Evolutionary conservation across 2,888 invertebrate species (phyloP).

Genomic region (Digitonthophagus gazella): DNA sequence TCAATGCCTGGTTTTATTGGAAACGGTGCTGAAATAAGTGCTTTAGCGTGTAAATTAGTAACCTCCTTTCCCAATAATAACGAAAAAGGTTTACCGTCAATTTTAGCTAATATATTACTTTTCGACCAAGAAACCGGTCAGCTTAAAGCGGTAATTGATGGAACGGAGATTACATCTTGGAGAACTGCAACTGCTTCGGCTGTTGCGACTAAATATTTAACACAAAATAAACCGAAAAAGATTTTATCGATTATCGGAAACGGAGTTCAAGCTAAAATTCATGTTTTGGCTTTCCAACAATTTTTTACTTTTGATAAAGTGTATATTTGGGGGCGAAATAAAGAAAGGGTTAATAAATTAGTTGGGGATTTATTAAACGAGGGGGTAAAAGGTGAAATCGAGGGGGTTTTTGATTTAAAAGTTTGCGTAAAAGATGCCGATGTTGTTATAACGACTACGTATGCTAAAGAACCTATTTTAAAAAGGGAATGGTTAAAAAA

Average conservation of each 20-base stretch:
- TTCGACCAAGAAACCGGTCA: conserved; percentile 51
- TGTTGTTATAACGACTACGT: conserved; percentile 62
- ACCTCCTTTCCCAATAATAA: conserved; percentile 49
- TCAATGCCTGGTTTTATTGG: conserved; percentile 53
- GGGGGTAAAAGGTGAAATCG: conserved; percentile 34
- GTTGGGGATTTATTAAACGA: conserved; percentile 43
- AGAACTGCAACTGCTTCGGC: conserved; percentile 60
- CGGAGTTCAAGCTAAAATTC: conserved; percentile 55
- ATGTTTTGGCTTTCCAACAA: conserved; percentile 54
- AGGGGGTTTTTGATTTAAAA: conserved; percentile 38
- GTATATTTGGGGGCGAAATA: conserved; percentile 58
- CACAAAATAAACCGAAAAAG: conserved; percentile 35
- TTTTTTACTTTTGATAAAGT: conserved; percentile 52
- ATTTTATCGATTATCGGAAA: conserved; percentile 55
- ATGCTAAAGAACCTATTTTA: conserved; percentile 54
- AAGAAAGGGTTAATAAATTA: conserved; percentile 44
- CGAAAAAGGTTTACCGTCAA: conserved; percentile 42
- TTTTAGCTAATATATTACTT: conserved; percentile 52
- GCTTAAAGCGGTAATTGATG: conserved; percentile 53
- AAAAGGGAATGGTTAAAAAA: conserved; percentile 54
- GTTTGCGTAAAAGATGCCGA: conserved; percentile 59
- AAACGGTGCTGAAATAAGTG: conserved; percentile 27
- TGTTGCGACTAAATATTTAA: conserved; percentile 56
- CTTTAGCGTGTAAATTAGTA: conserved; percentile 54
- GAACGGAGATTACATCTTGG: conserved; percentile 57